These are phyloP conservation scores for Blastobasis lacticolella DNA, from an alignment of 2,888 invertebrate species.

Conservation along the genomic window DNA sequence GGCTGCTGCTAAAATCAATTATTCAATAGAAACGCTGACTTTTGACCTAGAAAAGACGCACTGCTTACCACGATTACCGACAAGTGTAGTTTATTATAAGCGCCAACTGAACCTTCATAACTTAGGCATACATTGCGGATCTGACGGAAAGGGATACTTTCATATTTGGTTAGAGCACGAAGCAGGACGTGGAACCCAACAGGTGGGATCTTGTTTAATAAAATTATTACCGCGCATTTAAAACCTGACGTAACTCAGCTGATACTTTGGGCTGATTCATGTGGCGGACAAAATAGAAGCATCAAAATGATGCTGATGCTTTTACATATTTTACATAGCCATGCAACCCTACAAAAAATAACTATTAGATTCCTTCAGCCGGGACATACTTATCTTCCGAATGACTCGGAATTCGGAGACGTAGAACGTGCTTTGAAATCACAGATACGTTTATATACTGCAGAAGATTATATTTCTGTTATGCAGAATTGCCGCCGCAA, in stretches of 20 bases:
- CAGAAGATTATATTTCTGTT: constrained; percentile 7
- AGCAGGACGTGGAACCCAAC: constrained; percentile 21
- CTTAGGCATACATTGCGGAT: constrained; percentile 18
- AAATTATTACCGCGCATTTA: constrained; percentile 4
- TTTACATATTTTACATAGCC: constrained; percentile 3
- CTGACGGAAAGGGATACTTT: constrained; percentile 14
- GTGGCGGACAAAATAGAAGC: constrained; percentile 18
- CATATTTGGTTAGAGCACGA: constrained; percentile 20
- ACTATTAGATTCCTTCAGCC: constrained; percentile 10
- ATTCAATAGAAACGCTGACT: constrained; percentile 7
- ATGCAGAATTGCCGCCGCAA: constrained; percentile 5
- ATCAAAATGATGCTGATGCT: constrained; percentile 11
- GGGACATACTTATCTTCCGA: constrained; percentile 12
- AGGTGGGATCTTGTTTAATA: constrained; percentile 16
- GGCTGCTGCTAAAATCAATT: constrained; percentile 4
- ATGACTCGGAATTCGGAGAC: constrained; percentile 11
- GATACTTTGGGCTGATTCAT: constrained; percentile 20
- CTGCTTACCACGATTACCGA: constrained; percentile 16
- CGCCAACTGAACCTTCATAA: constrained; percentile 23
- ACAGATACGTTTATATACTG: constrained; percentile 8
- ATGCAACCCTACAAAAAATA: constrained; percentile 6
- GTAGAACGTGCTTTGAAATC: constrained; percentile 10
- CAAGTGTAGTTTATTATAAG: constrained; percentile 21
- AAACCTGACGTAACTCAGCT: constrained; percentile 9
- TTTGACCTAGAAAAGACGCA: constrained; percentile 19